Conservation (phyloP, 2,797 vertebrate genomes). For the Remorina albescens region DNA sequence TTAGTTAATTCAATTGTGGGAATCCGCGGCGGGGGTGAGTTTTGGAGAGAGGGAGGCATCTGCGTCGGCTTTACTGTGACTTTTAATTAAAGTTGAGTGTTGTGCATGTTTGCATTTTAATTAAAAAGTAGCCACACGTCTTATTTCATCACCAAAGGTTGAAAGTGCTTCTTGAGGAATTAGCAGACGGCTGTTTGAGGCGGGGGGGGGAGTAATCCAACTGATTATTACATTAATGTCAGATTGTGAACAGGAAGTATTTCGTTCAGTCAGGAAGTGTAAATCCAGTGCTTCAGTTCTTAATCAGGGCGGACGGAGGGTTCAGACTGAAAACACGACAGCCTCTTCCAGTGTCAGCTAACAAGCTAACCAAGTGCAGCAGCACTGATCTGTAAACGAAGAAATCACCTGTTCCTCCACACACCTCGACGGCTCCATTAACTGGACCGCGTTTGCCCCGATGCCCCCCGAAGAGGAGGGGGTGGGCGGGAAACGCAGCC, state of each 20-base stretch:
- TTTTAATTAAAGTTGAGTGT: slow-evolving; percentile 13
- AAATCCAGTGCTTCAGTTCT: no score
- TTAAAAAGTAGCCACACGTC: slow-evolving; percentile 8
- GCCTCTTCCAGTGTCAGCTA: not conserved
- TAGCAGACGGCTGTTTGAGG: slow-evolving; percentile 8
- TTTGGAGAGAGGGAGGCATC: not conserved
- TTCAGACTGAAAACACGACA: not conserved
- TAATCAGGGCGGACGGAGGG: no score
- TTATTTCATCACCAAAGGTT: slow-evolving; percentile 6
- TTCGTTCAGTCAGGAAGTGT: no score
- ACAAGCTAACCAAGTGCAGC: not conserved
- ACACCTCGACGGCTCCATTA: slow-evolving; percentile 26
- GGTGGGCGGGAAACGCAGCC: not conserved
- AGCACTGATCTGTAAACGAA: slow-evolving; percentile 15
- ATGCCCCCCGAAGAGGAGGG: not conserved
- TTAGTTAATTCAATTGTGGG: slow-evolving; percentile 13
- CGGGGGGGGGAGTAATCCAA: no score
- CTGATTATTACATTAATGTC: no score
- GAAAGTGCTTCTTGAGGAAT: slow-evolving; percentile 23
- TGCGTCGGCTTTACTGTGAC: not conserved
- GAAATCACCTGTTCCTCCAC: slow-evolving; percentile 17
- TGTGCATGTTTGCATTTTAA: slow-evolving; percentile 17
- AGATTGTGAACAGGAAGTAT: no score
- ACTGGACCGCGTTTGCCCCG: slow-evolving; percentile 8
- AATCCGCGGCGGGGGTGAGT: not conserved